Evolutionary conservation across 1,140 invertebrate species (phyloP), one percentile per base, ranked within the genome.

Genomic region (Leptonema lineaticorne): DNA sequence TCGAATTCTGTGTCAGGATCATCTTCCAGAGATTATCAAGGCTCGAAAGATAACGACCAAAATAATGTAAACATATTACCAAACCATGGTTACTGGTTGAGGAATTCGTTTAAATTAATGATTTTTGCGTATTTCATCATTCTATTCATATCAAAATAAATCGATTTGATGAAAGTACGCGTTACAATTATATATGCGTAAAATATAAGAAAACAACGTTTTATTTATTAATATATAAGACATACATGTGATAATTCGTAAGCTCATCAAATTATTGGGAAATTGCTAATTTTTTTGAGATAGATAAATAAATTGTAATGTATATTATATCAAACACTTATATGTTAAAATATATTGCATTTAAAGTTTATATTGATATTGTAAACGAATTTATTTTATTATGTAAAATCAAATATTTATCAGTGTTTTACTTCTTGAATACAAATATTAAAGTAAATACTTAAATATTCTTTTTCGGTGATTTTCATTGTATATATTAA

Each of bases 1-100:
- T 26, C 50, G 1, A 73, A 73, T 63, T 73, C 71, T 1, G 71
- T 69, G 1, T 28, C 65, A 0, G 67, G 67, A 33, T 59, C 33
- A 4, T 50, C 37, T 4, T 41, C 50, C 5, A 58, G 68, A 24
- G 71, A 69, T 14, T 20, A 46, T 33, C 68, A 67, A n/a, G 28
- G 30, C 1, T 22, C 41, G 22, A 26, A 20, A 16, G 68, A 73
- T 7, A 45, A 30, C 9, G 59, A 67, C 18, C 67, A 67, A 16
- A 22, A 69, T 8, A 67, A 60, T 1, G 28, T 69, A 8, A 67
- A 59, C 1, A 29, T 11, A 16, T 11, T 41, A 16, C 16, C 37
- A 16, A 41, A 11, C 37, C 11, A n/a, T 3, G 37, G 9, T 16
- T 16, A 41, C 37, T 11, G 16, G 9, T 41, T 9, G 37, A 41